Conservation (phyloP, 2,888 invertebrate species). For the Altica lythri region DNA sequence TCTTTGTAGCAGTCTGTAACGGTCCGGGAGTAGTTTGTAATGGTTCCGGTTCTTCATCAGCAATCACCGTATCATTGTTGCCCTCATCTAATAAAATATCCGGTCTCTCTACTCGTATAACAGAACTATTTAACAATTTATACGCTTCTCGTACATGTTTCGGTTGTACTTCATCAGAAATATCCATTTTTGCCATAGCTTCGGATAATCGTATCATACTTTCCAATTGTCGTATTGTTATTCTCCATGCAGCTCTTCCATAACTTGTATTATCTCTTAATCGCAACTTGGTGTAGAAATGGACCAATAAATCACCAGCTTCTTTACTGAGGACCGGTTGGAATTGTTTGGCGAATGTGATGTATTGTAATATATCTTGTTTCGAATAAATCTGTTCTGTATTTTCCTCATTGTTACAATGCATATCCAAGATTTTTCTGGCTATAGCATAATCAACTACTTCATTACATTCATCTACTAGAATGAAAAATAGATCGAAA, state of each 20-base stretch:
- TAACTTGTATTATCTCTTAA: constrained; percentile 73
- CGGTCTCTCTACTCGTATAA: constrained; percentile 96
- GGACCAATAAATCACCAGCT: constrained; percentile 79
- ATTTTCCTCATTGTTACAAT: constrained; percentile 80
- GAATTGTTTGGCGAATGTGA: constrained; percentile 95
- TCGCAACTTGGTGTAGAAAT: constrained; percentile 83
- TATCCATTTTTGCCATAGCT: constrained; percentile 95
- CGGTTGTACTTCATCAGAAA: constrained; percentile 83
- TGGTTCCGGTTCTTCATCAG: constrained; percentile 55
- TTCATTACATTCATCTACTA: constrained; percentile 96
- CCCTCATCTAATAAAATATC: constrained; percentile 92
- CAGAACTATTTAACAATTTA: constrained; percentile 89
- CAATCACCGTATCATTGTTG: constrained; percentile 39
- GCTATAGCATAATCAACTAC: constrained; percentile 97
- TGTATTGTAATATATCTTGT: constrained; percentile 91
- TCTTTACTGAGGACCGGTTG: constrained; percentile 86
- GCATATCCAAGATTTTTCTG: constrained; percentile 91
- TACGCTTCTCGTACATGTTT: constrained; percentile 92
- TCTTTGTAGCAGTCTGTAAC: constrained; percentile 59
- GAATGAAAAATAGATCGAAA: constrained; percentile 97
- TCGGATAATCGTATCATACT: constrained; percentile 96
- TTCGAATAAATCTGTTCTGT: constrained; percentile 82
- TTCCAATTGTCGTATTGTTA: constrained; percentile 95
- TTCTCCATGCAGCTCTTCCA: constrained; percentile 83
- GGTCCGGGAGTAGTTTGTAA: constrained; percentile 47